phyloP scores from a whole-genome alignment of 2,113 vertebrate species.

The Tenrec ecaudatus region DNA sequence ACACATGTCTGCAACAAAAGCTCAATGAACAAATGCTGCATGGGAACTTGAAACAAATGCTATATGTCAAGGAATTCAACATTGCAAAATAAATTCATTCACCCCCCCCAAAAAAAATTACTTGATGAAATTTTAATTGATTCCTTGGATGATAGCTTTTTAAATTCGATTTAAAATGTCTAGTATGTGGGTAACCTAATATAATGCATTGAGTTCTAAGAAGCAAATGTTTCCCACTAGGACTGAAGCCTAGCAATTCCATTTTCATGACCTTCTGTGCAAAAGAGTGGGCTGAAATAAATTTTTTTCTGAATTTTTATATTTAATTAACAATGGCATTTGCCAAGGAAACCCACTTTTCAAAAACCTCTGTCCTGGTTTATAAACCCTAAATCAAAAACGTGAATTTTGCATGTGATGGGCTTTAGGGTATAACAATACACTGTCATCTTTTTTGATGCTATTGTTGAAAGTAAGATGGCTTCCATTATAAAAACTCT shows the following conservation, averaged over 20 bases:
- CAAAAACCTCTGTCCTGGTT: slow-evolving; percentile 85
- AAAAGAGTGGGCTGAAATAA: slow-evolving; percentile 83
- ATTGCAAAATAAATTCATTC: slow-evolving; percentile 78
- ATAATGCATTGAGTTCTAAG: slow-evolving; percentile 85
- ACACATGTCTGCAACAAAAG: too few species aligned
- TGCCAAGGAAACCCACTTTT: slow-evolving; percentile 87
- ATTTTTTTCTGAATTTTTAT: slow-evolving; percentile 86
- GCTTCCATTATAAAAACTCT: slow-evolving; percentile 86
- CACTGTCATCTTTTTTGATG: slow-evolving; percentile 83
- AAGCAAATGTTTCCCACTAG: slow-evolving; percentile 82
- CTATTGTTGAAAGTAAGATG: slow-evolving; percentile 81
- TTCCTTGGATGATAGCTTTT: slow-evolving; percentile 74
- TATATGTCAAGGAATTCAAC: slow-evolving; percentile 53
- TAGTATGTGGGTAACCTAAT: slow-evolving; percentile 82
- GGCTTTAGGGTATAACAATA: slow-evolving; percentile 81
- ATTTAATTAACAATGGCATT: slow-evolving; percentile 85
- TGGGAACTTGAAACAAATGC: slow-evolving; percentile 6
- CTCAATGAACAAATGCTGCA: neutral
- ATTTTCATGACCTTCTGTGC: slow-evolving; percentile 81
- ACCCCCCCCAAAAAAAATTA: neutral
- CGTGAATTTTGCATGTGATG: slow-evolving; percentile 71
- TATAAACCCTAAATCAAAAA: slow-evolving; percentile 86
- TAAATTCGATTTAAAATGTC: slow-evolving; percentile 80
- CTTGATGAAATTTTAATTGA: neutral
- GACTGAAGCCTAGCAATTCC: slow-evolving; percentile 79